Base-by-base conservation (phyloP, 1,140 invertebrate genomes). In the Limonius californicus region DNA sequence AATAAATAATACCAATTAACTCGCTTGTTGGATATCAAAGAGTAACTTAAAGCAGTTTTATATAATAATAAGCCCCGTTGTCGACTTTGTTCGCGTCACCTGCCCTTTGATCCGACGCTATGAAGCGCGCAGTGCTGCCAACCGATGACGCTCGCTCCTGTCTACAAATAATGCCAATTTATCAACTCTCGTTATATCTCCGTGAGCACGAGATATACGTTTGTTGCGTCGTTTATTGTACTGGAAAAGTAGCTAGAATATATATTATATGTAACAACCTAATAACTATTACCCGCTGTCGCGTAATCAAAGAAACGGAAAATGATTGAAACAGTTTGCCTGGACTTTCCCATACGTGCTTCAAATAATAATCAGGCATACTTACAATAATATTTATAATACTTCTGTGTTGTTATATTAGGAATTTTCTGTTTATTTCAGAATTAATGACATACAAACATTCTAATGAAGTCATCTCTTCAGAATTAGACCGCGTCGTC, bases 1-100 rank as follows among this genome's bases (percentile, higher is more conserved):
- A 67, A 64, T 67, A 67, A 67, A 67, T 67, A 67, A 67, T 65
- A 65, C 66, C 63, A 68, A 68, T 68, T 68, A 65, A 39, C 23
- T 43, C 60, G 63, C 60, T 65, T 65, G 62, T 42, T 68, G 66
- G 35, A 54, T 64, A 42, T 62, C 66, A 68, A 68, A 68, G 66
- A 59, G 59, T 65, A 59, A 64, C 47, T 62, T 68, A 65, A 65
- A 59, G 61, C 63, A 65, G 57, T 65, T 64, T 64, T 67, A 64
- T 62, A 59, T 62, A 68, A 65, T 65, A 65, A 67, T 65, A 67
- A 67, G 57, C 59, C 63, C 62, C 53, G 66, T 68, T 68, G 66
- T 68, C 66, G 57, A 65, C 66, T 65, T 68, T 65, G 63, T 65
- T 68, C 58, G 63, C 63, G 57, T 68, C 66, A 68, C 63, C 59